A percentile compares a stretch with the other conserved stretches of the same genome.
Conservation (phyloP, 2,113 vertebrate species). For the Myotis brandtii region DNA sequence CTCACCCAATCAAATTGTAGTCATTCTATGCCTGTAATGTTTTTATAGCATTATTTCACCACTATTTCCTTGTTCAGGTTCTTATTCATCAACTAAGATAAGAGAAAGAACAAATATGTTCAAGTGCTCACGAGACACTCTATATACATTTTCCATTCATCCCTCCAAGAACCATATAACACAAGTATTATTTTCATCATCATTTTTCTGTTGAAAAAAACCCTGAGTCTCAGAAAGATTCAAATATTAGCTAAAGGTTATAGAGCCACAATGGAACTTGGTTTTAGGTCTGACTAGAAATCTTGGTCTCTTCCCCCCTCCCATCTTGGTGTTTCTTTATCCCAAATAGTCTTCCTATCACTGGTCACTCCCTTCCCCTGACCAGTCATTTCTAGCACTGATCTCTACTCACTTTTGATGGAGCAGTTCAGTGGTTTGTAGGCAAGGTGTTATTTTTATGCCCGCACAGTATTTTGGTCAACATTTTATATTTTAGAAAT, state of each 20-base stretch:
- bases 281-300: neutral
- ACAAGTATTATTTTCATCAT: neutral
- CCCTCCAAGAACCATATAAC: neutral
- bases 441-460: neutral
- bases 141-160: neutral
- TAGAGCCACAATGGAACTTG: neutral
- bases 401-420: neutral
- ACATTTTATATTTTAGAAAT: neutral
- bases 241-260: neutral
- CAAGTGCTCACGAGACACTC: neutral
- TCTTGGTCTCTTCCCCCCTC: neutral
- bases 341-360: neutral
- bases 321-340: neutral
- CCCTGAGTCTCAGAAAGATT: neutral
- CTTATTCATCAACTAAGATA: neutral
- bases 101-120: neutral
- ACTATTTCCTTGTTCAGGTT: neutral
- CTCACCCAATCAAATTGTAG: conserved; percentile 52
- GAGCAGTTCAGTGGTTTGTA: neutral
- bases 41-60: neutral
- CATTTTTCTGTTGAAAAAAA: conserved; percentile 40
- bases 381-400: neutral
- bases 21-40: neutral
- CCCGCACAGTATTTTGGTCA: neutral
- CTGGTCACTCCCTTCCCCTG: neutral